Evolutionary conservation across 2,113 vertebrate genomes (phyloP).

Genomic region (Physeter macrocephalus): DNA sequence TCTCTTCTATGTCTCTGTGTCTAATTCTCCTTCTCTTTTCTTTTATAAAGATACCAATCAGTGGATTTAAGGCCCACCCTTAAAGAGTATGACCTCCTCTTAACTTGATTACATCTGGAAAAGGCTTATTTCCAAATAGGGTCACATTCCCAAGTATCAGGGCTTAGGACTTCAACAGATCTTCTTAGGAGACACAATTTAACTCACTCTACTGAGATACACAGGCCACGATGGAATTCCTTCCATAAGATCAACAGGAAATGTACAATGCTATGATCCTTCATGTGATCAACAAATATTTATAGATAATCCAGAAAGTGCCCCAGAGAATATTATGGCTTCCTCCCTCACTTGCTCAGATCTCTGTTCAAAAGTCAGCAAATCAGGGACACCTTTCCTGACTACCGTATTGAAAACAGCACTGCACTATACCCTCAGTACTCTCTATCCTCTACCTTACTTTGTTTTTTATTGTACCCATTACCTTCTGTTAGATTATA

Average conservation of each 20-base stretch:
- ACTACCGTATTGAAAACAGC: neutral
- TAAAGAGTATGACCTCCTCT: neutral
- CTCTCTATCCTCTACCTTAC: neutral
- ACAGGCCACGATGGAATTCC: neutral
- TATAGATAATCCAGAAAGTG: neutral
- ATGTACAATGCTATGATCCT: neutral
- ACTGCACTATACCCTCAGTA: neutral
- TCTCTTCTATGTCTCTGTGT: neutral
- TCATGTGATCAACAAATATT: neutral
- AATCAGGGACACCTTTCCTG: neutral
- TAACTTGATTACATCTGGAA: neutral
- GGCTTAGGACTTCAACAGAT: neutral
- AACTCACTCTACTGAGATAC: neutral
- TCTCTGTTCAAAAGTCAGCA: neutral
- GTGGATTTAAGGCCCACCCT: neutral
- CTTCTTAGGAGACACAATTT: neutral
- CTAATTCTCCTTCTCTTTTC: neutral
- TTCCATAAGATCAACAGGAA: neutral
- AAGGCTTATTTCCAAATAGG: neutral
- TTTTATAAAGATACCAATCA: neutral
- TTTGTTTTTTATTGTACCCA: neutral
- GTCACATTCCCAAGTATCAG: neutral
- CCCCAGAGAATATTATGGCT: neutral
- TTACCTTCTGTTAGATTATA: neutral
- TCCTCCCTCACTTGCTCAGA: neutral